phyloP scores from a whole-genome alignment of 2,888 invertebrate species.

The Adineta ricciae region DNA sequence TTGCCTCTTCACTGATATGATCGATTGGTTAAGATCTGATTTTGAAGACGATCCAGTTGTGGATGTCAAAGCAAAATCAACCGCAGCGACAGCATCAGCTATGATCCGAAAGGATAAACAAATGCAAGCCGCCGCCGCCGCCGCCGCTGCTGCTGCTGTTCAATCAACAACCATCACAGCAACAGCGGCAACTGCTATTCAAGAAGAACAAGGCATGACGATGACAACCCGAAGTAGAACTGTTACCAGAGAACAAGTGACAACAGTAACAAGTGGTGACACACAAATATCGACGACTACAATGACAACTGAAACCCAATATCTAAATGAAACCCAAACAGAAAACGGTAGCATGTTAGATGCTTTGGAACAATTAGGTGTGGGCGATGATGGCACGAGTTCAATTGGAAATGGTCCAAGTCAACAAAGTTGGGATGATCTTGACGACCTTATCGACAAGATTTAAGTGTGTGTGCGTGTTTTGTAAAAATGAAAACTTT shows the following conservation, averaged over 20 bases:
- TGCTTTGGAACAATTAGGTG: background rate
- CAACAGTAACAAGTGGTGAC: background rate
- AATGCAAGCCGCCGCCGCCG: background rate
- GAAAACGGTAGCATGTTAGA: background rate
- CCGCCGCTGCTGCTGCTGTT: background rate
- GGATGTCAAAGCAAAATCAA: background rate
- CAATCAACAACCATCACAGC: background rate
- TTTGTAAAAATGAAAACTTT: background rate
- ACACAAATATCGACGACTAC: background rate
- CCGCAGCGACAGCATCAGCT: background rate
- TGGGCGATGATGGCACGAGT: background rate
- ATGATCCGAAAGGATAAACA: background rate
- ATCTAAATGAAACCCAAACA: background rate
- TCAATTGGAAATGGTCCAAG: background rate
- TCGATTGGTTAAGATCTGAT: background rate
- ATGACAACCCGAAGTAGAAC: background rate
- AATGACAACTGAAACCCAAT: background rate
- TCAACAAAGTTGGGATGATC: background rate
- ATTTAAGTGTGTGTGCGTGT: background rate
- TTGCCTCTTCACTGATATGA: background rate
- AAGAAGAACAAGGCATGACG: background rate
- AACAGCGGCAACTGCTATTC: background rate
- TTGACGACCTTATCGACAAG: background rate
- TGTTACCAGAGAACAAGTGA: background rate
- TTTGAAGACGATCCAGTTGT: background rate